Base-by-base conservation (phyloP, 2,113 vertebrate species). In the Istiophorus platypterus region DNA sequence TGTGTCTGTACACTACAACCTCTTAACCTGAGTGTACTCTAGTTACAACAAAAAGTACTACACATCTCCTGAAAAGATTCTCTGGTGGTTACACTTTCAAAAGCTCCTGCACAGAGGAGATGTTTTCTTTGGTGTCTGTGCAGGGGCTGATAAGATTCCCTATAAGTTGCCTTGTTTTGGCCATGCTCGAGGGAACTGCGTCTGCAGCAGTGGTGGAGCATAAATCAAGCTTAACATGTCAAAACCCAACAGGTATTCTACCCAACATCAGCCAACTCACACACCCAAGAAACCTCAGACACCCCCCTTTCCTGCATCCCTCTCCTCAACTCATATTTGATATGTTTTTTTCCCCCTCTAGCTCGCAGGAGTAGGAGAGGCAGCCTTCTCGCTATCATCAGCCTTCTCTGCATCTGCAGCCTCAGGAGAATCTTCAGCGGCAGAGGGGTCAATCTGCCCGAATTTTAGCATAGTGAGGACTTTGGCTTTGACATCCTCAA, bases 401-500 rank as follows among this genome's bases (percentile, higher is more conserved):
- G 47, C 57, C 76, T 89, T 91, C 80, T 80, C 85, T 1, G 26
- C 41, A 0, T 81, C 79, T 1, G 27, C 45, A 1, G 2, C 88
- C 14, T 26, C 87, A 14, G 90, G 45, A 45, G 81, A 37, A 27
- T 7, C 85, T 56, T 86, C 86, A 4, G 72, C 9, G 0, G 75
- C n/a, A 0, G 4, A 17, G n/a, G 90, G 90, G 18, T 93, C 91
- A 57, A 93, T 94, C 82, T 94, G 92, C 11, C 45, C 90, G 2
- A 91, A 67, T 82, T 92, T 93, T 0, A 95, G 62, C 27, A 95
- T 37, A 66, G 63, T 66, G 45, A 91, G 85, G 56, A 81, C 64
- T 6, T 70, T 66, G 49, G 59, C 76, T 87, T 90, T 94, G 4
- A 80, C 57, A 2, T 94, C 92, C 65, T 93, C 90, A 9, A 95